phyloP scores from a whole-genome alignment of 2,888 invertebrate species.

The Gastrophysa polygoni region DNA sequence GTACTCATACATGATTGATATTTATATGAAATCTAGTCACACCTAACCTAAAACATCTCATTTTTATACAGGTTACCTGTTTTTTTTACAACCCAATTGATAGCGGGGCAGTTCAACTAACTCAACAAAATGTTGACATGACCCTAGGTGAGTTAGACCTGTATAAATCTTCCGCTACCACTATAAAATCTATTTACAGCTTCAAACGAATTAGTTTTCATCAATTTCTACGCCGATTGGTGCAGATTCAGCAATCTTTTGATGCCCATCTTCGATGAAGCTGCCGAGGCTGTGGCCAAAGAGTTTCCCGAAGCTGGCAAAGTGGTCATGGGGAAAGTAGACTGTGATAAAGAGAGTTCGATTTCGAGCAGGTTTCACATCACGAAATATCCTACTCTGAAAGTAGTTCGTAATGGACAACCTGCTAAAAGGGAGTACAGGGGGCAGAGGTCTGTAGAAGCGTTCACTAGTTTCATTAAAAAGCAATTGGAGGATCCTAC shows the following conservation, averaged over 20 bases:
- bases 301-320: slow-evolving; percentile 81
- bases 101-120: slow-evolving; percentile 83
- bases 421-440: slow-evolving; percentile 90
- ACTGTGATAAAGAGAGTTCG: slow-evolving; percentile 91
- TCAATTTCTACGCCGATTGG: slow-evolving; percentile 99
- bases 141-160: slow-evolving; percentile 66
- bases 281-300: slow-evolving; percentile 82
- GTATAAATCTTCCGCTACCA: not conserved
- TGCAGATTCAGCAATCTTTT: slow-evolving; percentile 98
- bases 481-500: slow-evolving; percentile 89
- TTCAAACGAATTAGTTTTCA: slow-evolving; percentile 94
- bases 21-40: too few species aligned
- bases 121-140: slow-evolving; percentile 81
- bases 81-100: slow-evolving; percentile 76
- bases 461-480: slow-evolving; percentile 85
- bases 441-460: slow-evolving; percentile 87
- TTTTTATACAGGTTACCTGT: slow-evolving; percentile 58
- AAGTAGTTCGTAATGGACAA: slow-evolving; percentile 89
- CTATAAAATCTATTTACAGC: slow-evolving; percentile 67
- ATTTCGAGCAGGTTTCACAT: slow-evolving; percentile 93
- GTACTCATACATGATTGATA: too few species aligned
- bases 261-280: slow-evolving; percentile 96
- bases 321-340: slow-evolving; percentile 95
- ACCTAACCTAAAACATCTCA: too few species aligned
- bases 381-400: slow-evolving; percentile 97